Evolutionary conservation across 2,797 vertebrate species (phyloP).

Genomic region (Morus bassanus): DNA sequence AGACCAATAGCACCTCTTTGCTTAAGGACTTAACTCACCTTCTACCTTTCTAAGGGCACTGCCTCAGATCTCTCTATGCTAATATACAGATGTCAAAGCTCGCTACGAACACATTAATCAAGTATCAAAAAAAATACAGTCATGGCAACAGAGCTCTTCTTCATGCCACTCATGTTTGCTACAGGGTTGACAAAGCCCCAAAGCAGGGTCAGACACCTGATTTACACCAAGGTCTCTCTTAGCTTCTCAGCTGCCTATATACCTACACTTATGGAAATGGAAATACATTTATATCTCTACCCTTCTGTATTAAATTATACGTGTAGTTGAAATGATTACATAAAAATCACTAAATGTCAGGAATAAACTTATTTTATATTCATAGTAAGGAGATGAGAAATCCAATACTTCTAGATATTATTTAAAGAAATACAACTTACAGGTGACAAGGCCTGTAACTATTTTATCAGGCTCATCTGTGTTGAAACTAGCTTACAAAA

Average conservation of each 20-base stretch:
- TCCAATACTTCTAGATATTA: not conserved
- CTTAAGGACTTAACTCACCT: not conserved
- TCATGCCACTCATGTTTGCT: not conserved
- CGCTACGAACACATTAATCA: not conserved
- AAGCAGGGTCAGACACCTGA: not conserved
- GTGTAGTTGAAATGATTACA: not conserved
- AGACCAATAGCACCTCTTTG: not conserved
- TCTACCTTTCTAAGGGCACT: not conserved
- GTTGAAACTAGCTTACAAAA: not conserved
- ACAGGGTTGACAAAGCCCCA: not conserved
- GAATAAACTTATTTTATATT: not conserved
- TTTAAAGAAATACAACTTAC: not conserved
- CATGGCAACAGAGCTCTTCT: not conserved
- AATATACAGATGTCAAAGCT: not conserved
- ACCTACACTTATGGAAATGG: not conserved
- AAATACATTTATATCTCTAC: not conserved
- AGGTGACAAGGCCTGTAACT: not conserved
- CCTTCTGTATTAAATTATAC: not conserved
- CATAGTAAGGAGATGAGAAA: not conserved
- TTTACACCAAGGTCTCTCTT: not conserved
- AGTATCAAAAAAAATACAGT: not conserved
- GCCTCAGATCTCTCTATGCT: not conserved
- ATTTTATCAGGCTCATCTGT: not conserved
- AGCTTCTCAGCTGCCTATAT: not conserved
- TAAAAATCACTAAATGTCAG: not conserved